phyloP scores from a whole-genome alignment of 2,888 invertebrate species.

The Eupithecia exiguata region DNA sequence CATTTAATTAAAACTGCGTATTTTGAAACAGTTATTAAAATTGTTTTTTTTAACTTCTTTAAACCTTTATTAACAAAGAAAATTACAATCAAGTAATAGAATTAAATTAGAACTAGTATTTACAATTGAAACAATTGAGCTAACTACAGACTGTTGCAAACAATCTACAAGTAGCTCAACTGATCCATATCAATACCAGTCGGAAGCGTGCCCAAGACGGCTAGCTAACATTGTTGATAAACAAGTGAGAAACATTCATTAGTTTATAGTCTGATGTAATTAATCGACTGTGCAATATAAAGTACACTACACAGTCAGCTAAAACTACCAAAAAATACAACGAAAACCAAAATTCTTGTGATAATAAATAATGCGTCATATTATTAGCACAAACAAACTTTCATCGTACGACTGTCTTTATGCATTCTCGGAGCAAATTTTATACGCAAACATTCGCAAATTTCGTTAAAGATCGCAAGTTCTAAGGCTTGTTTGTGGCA shows the following conservation, averaged over 20 bases:
- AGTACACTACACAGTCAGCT: neutral
- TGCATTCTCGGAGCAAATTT: constrained; percentile 21
- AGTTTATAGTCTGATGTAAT: neutral
- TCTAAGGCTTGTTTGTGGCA: constrained; percentile 43
- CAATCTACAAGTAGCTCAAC: no score
- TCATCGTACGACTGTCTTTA: neutral
- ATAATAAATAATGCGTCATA: neutral
- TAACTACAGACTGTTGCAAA: no score
- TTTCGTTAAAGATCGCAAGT: constrained; percentile 36
- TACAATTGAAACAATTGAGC: no score
- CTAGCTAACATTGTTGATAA: no score
- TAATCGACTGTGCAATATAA: neutral
- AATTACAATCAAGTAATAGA: no score
- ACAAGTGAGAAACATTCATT: neutral
- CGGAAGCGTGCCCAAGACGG: no score
- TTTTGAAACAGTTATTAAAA: no score
- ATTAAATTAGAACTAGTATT: no score
- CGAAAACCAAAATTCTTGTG: neutral
- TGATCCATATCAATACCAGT: no score
- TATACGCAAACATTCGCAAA: constrained; percentile 33
- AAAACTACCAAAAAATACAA: neutral
- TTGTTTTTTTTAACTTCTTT: no score
- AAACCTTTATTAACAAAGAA: no score
- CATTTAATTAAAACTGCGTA: neutral
- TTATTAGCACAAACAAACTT: neutral